Percentiles rank a stretch among this genome's conserved stretches.
Conservation (phyloP, 2,113 vertebrate genomes). For the Eptesicus fuscus region DNA sequence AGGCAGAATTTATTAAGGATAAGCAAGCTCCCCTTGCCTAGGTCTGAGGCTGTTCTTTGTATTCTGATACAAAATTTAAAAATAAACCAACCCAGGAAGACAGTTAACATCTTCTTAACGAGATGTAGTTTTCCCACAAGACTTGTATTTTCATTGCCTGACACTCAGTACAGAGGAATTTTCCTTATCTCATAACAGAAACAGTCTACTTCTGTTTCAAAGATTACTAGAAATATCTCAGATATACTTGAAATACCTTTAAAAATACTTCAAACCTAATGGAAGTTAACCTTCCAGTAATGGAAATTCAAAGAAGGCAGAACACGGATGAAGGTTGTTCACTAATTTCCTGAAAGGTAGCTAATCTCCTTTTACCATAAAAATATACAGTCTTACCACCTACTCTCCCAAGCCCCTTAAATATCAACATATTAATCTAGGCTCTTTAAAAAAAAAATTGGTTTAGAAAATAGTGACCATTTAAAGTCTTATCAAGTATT, state of each 20-base stretch:
- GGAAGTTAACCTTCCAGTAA: constrained; percentile 16
- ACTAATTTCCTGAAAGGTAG: constrained; percentile 21
- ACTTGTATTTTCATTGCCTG: neutral
- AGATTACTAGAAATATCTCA: constrained; percentile 24
- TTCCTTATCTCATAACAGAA: constrained; percentile 15
- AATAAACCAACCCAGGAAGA: constrained; percentile 5
- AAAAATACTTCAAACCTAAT: constrained; percentile 43
- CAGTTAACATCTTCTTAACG: neutral
- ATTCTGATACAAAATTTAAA: neutral
- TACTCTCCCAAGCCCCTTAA: neutral
- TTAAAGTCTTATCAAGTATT: constrained; percentile 36
- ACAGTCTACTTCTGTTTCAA: constrained; percentile 37
- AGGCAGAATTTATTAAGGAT: neutral
- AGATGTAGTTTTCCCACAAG: constrained; percentile 20
- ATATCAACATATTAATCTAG: constrained; percentile 3
- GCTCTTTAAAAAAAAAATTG: neutral
- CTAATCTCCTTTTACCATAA: neutral
- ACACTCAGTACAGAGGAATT: constrained; percentile 26
- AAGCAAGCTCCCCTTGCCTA: neutral
- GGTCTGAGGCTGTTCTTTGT: neutral
- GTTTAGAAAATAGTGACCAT: constrained; percentile 43
- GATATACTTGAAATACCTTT: constrained; percentile 23
- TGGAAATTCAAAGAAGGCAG: constrained; percentile 12
- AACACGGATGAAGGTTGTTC: neutral
- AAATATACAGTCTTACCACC: neutral